Base-by-base conservation (phyloP, 2,113 vertebrate genomes). In the Apeltes quadracus region DNA sequence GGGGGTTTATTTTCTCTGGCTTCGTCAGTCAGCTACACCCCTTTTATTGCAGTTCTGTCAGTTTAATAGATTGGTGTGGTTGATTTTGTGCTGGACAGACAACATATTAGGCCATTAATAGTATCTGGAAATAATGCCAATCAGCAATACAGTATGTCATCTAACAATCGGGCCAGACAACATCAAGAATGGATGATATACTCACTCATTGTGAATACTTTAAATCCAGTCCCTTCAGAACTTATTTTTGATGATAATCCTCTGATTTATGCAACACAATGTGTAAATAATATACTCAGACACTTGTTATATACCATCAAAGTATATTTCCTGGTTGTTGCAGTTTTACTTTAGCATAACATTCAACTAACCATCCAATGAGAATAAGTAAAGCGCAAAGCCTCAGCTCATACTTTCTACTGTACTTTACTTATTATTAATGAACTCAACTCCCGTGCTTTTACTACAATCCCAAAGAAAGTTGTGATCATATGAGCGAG, bases 381-480 rank as follows among this genome's bases (percentile, higher is more conserved):
- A 29, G 48, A 41, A 43, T 1, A 23, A 34, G 18, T 48, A 65
- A 79, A 27, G 39, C 41, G 27, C 22, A 34, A 76, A 66, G 11
- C 48, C 10, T 55, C 22, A 54, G 66, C 55, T 64, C 34, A 0
- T 54, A 46, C 29, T 39, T 56, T 65, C 29, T 41, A 44, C 27
- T 61, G 46, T 69, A 53, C 59, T 75, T 25, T 23, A 51, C 11
- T n/a, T 36, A 71, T 73, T 32, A 32, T 7, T 38, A 66, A 72
- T 70, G 59, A 38, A 58, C 36, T 63, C 25, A 58, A 38, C 8
- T 5, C 38, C 34, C 15, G 10, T 34, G 23, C 43, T 50, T 20
- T 44, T 2, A 48, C 36, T 12, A 18, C 39, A 73, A 53, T 76
- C 56, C 53, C 15, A 25, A 7, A 20, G 69, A 65, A 61, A 32